These are phyloP conservation scores for Tubulanus polymorphus DNA, from an alignment of 2,888 invertebrate species.

Conservation along the genomic window DNA sequence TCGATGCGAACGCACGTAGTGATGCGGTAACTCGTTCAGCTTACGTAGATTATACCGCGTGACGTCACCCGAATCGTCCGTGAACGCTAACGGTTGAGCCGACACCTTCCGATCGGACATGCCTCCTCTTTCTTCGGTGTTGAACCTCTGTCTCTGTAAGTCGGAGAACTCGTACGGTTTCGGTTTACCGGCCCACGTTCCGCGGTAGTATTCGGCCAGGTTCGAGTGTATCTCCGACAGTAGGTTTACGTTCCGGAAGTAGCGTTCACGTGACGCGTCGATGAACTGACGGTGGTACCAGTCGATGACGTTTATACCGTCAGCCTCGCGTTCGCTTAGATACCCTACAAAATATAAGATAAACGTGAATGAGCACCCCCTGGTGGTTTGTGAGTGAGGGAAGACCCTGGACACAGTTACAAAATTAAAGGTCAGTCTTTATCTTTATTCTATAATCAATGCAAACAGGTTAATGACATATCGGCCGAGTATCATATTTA, in stretches of 20 bases:
- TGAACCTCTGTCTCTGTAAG: slow-evolving; percentile 80
- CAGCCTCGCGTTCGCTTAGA: slow-evolving; percentile 92
- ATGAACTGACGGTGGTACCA: slow-evolving; percentile 97
- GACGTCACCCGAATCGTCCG: slow-evolving; percentile 81
- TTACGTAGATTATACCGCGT: slow-evolving; percentile 91
- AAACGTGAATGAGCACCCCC: too few species aligned
- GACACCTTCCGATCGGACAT: slow-evolving; percentile 77
- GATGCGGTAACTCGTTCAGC: slow-evolving; percentile 87
- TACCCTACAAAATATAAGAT: too few species aligned
- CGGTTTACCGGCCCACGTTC: slow-evolving; percentile 84
- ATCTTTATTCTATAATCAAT: too few species aligned
- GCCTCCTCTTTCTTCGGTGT: slow-evolving; percentile 63
- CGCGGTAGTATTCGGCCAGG: slow-evolving; percentile 96
- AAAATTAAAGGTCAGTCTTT: too few species aligned
- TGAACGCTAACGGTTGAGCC: slow-evolving; percentile 85
- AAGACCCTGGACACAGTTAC: too few species aligned
- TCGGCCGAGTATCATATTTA: too few species aligned
- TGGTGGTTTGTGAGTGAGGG: too few species aligned
- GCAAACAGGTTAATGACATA: too few species aligned
- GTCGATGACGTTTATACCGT: slow-evolving; percentile 95
- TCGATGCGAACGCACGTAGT: slow-evolving; percentile 84
- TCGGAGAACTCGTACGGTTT: slow-evolving; percentile 97
- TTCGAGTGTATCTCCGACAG: slow-evolving; percentile 94
- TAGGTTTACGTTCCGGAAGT: slow-evolving; percentile 97
- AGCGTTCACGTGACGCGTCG: slow-evolving; percentile 79